Evolutionary conservation across 2,113 vertebrate species (phyloP).

Genomic region (Lutjanus erythropterus): DNA sequence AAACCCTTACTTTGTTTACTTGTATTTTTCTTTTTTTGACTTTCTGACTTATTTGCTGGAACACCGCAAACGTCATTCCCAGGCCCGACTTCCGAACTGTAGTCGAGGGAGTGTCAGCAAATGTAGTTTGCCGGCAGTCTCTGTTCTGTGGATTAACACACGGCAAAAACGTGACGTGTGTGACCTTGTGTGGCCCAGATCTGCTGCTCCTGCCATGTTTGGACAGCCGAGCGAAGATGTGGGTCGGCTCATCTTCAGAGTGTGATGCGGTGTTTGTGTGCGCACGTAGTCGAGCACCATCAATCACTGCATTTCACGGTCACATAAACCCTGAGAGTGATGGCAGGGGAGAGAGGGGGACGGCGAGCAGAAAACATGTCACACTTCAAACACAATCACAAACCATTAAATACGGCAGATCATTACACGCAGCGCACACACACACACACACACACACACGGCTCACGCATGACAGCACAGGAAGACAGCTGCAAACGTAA

Average conservation of each 20-base stretch:
- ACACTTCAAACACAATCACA: constrained; percentile 52
- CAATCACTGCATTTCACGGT: constrained; percentile 47
- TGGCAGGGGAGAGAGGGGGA: not conserved
- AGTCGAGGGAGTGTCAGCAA: not conserved
- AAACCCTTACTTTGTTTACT: no score
- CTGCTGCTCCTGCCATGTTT: constrained; percentile 2
- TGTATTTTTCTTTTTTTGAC: no score
- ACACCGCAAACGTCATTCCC: no score
- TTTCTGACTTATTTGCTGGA: no score
- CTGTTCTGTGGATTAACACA: not conserved
- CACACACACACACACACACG: constrained; percentile 14
- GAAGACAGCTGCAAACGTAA: not conserved
- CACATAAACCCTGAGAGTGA: constrained; percentile 29
- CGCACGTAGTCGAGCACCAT: not conserved
- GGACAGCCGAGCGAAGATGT: not conserved
- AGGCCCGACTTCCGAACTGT: no score
- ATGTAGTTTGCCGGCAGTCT: not conserved
- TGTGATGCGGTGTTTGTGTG: not conserved
- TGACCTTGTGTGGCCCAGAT: constrained; percentile 19
- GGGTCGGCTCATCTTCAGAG: constrained; percentile 32
- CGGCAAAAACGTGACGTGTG: not conserved
- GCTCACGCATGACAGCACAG: not conserved
- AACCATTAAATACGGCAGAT: constrained; percentile 18
- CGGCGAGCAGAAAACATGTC: constrained; percentile 18
- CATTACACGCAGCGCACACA: constrained; percentile 28